These are phyloP conservation scores for Xenus cinereus DNA, from an alignment of 2,113 vertebrate genomes.

Conservation along the genomic window DNA sequence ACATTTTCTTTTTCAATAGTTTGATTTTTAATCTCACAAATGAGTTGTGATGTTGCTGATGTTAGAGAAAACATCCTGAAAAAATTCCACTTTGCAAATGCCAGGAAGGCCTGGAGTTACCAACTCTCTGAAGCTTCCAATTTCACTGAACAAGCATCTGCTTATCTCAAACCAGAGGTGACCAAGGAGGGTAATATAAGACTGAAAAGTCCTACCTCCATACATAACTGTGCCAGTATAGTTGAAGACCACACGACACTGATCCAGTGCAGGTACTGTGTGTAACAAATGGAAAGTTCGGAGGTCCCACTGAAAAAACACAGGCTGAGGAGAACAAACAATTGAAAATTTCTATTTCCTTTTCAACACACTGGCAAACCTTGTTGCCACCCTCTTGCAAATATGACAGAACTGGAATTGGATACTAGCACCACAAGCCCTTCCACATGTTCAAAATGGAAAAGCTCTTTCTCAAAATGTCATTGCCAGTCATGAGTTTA, in stretches of 20 bases:
- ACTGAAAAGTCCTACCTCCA: slow-evolving; percentile 82
- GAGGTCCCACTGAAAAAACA: slow-evolving; percentile 88
- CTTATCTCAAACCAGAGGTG: background rate
- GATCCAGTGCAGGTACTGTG: slow-evolving; percentile 96
- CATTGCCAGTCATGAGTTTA: background rate
- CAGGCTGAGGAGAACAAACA: slow-evolving; percentile 74
- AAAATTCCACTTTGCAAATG: background rate
- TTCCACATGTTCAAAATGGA: background rate
- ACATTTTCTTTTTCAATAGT: background rate
- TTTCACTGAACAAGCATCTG: background rate
- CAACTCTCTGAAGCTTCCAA: background rate
- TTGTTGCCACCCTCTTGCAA: background rate
- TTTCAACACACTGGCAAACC: background rate
- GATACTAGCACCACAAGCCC: background rate
- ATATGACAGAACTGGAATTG: background rate
- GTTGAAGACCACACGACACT: slow-evolving; percentile 99
- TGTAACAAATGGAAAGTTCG: slow-evolving; percentile 96
- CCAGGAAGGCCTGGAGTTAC: background rate
- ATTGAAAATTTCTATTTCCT: background rate
- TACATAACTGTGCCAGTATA: slow-evolving; percentile 98
- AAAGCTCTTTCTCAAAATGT: background rate
- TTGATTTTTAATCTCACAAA: slow-evolving; percentile 12
- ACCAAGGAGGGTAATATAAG: background rate
- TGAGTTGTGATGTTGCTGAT: background rate
- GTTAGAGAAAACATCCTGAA: background rate